Base-by-base conservation (phyloP, 2,888 invertebrate species). In the Schizotus pectinicornis region DNA sequence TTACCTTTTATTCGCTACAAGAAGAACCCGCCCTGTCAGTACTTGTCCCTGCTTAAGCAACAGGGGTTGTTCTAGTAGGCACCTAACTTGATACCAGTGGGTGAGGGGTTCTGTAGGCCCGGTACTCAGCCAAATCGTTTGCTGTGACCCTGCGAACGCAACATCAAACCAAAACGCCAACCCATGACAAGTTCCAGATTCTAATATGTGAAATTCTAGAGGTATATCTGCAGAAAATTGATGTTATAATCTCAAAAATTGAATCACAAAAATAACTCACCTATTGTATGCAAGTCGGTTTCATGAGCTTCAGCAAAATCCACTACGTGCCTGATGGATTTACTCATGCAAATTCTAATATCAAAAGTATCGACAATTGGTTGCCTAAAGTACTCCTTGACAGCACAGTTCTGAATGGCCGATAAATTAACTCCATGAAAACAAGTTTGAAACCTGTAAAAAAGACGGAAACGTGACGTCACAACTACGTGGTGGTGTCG, bases 131-230 rank as follows among this genome's bases (percentile, higher is more conserved):
- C 98, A 98, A 56, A 98, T 91, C 59, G 94, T 91, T 74, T 94
- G 91, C 58, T 88, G 88, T 41, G 88, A 88, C 34, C 98, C 98
- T 57, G 92, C 88, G 81, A 99, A 98, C 65, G 97, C 91, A 14
- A 98, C 98, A 81, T 99, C 98, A 79, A 99, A 99, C 98, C 99
- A 99, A 82, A 99, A 98, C 11, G 98, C 98, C 63, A 99, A 82
- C 1, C 98, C 98, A 74, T 99, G 98, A 67, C 98, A 92, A 46
- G 95, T 94, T 22, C 96, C 97, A 0, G 96, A 92, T 79, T 95
- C 94, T 68, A 93, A 84, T 68, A 97, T 85, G 72, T 92, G 92
- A 82, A 97, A 98, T 79, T 94, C 91, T 63, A 98, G 86, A 41
- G 98, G 97, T 72, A 99, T 94, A 80, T 95, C 93, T 83, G 65